Base-by-base conservation (phyloP, 2,113 vertebrate genomes). In the Rhodinocichla rosea region DNA sequence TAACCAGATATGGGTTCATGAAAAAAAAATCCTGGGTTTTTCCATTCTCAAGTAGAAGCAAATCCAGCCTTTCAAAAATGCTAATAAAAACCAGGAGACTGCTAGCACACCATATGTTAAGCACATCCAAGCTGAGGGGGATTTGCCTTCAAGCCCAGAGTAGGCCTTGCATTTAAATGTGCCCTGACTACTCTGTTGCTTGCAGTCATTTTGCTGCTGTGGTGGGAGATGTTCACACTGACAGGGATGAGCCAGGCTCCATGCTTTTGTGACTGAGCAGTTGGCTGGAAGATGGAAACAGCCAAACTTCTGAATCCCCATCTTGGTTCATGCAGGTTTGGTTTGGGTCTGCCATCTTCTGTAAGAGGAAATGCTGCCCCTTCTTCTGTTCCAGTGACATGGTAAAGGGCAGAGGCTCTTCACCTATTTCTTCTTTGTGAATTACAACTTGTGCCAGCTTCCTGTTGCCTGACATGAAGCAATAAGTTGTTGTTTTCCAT, bases 21-120 rank as follows among this genome's bases (percentile, higher is more conserved):
- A 12, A 69, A 77, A 88, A 83, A 82, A 80, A 53, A 65, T 35
- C 12, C 65, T 56, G 17, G 33, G 19, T 5, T 87, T 87, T 83
- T 93, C 82, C 5, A 1, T 73, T 83, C 35, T 59, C 27, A 77
- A 93, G 55, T 19, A 45, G 68, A 50, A 86, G 33, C 39, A 92
- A 94, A 94, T 74, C 45, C 52, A 80, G 30, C 18, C 71, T 93
- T 93, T 90, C 78, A 87, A 70, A 92, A 92, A 71, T 62, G 39
- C 50, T 90, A 90, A 89, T 81, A 60, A 90, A 86, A 93, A 69
- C 3, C 1, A 10, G 64, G 30, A 60, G 14, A 57, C 26, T 0
- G 0, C 74, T 78, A 44, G 49, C 42, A 64, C 37, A 60, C 70
- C 32, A 15, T 79, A 73, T 76, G 40, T 80, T 79, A 90, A 84